These are phyloP conservation scores for Stictocephala bisonia DNA, from an alignment of 2,888 invertebrate genomes.

Conservation along the genomic window DNA sequence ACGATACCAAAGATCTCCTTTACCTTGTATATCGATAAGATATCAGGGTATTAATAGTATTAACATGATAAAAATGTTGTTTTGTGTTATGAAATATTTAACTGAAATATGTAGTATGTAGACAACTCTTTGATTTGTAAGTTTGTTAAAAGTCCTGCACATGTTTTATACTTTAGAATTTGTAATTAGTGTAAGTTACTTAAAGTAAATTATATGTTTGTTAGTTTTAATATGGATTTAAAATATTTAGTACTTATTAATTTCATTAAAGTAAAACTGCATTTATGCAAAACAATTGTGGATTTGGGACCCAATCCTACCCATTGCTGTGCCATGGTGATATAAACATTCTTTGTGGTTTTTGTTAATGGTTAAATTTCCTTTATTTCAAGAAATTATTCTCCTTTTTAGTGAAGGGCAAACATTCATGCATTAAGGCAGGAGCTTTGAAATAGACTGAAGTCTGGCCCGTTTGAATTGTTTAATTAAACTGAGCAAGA, in stretches of 20 bases:
- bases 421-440: no score
- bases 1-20: constrained; percentile 41
- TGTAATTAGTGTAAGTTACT: no score
- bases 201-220: no score
- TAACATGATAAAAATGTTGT: constrained; percentile 26
- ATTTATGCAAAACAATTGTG: neutral
- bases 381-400: no score
- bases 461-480: constrained; percentile 32
- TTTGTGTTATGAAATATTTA: constrained; percentile 36
- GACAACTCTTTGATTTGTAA: neutral
- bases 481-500: constrained; percentile 2
- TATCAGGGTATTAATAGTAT: constrained; percentile 30
- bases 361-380: no score
- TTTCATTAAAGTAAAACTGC: neutral
- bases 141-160: neutral
- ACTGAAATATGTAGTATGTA: neutral
- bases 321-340: constrained; percentile 35
- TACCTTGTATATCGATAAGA: constrained; percentile 3
- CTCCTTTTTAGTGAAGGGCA: no score
- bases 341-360: constrained; percentile 14
- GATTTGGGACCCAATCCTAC: constrained; percentile 36
- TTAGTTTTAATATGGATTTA: neutral
- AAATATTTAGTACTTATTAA: neutral
- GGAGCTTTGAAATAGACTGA: neutral
- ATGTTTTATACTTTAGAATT: no score